Base-by-base conservation (phyloP, 2,797 vertebrate genomes). In the Anguilla anguilla region DNA sequence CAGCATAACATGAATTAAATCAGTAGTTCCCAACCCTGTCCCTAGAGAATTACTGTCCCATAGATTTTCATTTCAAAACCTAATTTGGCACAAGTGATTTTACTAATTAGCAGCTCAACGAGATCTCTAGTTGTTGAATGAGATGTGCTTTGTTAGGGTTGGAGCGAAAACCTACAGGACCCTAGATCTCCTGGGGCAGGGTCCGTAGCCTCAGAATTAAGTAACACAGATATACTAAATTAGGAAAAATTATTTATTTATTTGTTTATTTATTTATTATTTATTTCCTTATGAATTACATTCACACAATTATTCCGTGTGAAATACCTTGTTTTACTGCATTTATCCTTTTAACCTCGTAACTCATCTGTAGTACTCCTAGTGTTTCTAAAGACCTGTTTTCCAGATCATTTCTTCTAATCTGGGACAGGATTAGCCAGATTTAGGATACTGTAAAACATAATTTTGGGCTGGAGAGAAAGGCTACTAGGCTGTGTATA, bases 251-350 rank as follows among this genome's bases (percentile, higher is more conserved):
- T 88, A 91, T 91, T 92, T 88, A 89, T 90, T 86, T 13, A 9
- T 81, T 67, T 86, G 89, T 89, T 90, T 89, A 90, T 85, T 87
- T 67, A 7, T 1, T 67, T 6, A 25, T 31, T 72, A 35, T 31
- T 19, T 89, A 7, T 31, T 13, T 6, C 11, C 11, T 72, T 35
- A 4, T 77, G 35, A 87, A 87, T 88, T 86, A 88, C 90, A 88
- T 88, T 88, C 86, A 77, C 79, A 89, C 90, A 89, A 90, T 90
- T 92, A 92, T 88, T 90, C 88, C 88, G 77, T 87, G 86, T 87
- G 15, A 74, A 89, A 90, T 91, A 51, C 39, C 83, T 86, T 89
- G 39, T 85, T 89, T 91, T 90, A 86, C 61, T 86, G 87, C 69
- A 88, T 88, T 90, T 86, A 86, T 86, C 85, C 86, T 90, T 87